phyloP scores from a whole-genome alignment of 2,888 invertebrate species.

The Lepidonotus clava region DNA sequence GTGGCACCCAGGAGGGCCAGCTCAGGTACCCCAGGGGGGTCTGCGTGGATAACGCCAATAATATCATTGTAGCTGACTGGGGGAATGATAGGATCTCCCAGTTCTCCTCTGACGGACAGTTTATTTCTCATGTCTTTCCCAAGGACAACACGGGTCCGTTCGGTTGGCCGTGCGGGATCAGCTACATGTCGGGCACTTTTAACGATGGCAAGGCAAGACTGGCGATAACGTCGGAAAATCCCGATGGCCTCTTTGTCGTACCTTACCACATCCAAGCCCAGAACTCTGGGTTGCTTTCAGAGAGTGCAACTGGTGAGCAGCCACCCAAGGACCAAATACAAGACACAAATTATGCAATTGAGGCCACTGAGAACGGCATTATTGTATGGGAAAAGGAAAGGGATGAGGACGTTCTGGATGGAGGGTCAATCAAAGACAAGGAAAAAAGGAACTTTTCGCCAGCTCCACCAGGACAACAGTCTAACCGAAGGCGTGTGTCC shows the following conservation, averaged over 20 bases:
- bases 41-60: constrained; percentile 72
- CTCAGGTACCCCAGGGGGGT: constrained; percentile 71
- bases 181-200: constrained; percentile 12
- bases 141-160: constrained; percentile 62
- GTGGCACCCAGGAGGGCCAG: neutral
- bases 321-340: neutral
- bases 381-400: neutral
- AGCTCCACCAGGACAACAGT: no score
- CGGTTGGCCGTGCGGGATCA: constrained; percentile 30
- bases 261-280: constrained; percentile 8
- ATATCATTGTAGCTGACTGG: constrained; percentile 76
- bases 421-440: neutral
- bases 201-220: neutral
- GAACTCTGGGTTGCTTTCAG: no score
- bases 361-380: neutral
- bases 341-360: neutral
- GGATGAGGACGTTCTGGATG: neutral
- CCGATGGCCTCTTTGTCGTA: neutral
- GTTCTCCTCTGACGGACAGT: constrained; percentile 70
- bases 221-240: neutral
- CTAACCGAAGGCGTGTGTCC: no score
- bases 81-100: constrained; percentile 65
- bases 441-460: neutral
- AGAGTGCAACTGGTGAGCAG: neutral
- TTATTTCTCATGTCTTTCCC: constrained; percentile 70